phyloP scores from a whole-genome alignment of 2,113 vertebrate species.

The Acrocephalus kingi region DNA sequence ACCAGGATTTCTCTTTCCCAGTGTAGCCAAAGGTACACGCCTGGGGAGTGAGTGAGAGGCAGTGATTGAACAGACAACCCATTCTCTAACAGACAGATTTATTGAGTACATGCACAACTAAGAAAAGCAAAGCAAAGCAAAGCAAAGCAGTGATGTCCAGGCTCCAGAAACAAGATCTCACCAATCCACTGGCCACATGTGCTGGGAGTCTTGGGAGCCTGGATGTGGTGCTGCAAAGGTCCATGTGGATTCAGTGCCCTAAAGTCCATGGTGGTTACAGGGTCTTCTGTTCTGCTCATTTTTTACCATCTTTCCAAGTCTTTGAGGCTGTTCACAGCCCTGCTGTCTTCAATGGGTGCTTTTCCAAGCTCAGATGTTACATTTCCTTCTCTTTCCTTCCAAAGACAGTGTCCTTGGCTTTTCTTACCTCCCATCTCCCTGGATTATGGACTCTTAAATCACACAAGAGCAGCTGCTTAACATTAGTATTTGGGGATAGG shows the following conservation, averaged over 20 bases:
- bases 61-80: neutral
- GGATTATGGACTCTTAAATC: conserved; percentile 47
- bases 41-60: neutral
- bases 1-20: neutral
- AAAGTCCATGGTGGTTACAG: neutral
- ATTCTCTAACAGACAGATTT: conserved; percentile 1
- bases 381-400: neutral
- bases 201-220: conserved; percentile 4
- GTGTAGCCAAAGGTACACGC: neutral
- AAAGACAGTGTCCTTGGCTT: neutral
- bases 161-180: neutral
- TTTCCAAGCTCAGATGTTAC: neutral
- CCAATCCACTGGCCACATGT: neutral
- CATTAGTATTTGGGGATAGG: neutral
- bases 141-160: neutral
- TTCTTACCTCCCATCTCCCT: neutral
- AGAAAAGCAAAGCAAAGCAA: neutral
- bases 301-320: neutral
- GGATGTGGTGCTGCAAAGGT: neutral
- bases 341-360: neutral
- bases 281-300: neutral
- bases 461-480: conserved; percentile 8
- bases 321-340: neutral
- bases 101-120: neutral
- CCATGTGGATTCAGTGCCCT: neutral